Percentiles rank a stretch among this genome's conserved stretches.
These are phyloP conservation scores for Trachymyrmex cornetzi DNA, from an alignment of 1,140 invertebrate species.

Conservation along the genomic window DNA sequence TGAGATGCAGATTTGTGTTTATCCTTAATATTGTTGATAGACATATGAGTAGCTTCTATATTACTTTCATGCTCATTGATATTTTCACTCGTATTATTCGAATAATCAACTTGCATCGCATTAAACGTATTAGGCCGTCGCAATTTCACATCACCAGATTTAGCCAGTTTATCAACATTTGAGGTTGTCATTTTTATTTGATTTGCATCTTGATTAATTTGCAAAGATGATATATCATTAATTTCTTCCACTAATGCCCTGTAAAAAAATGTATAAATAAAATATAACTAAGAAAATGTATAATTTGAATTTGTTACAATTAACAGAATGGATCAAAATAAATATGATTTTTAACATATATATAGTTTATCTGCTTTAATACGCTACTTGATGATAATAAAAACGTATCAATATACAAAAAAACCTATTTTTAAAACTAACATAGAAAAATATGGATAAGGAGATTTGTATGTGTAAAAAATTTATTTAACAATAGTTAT, in stretches of 20 bases:
- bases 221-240: background rate
- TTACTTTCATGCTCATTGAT: background rate
- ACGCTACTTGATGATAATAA: background rate
- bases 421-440: background rate
- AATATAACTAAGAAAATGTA: background rate
- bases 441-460: too few species aligned
- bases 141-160: background rate
- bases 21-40: background rate
- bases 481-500: too few species aligned
- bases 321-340: background rate
- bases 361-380: background rate
- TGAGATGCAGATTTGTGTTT: background rate
- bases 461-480: too few species aligned
- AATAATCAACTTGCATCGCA: background rate
- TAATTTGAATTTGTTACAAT: background rate
- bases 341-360: constrained; percentile 4
- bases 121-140: constrained; percentile 1
- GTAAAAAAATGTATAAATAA: background rate
- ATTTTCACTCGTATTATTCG: background rate
- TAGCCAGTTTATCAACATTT: background rate
- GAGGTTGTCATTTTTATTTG: background rate
- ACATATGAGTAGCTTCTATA: background rate
- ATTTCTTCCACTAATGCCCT: constrained; percentile 9
- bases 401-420: background rate
- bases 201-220: background rate